phyloP scores from a whole-genome alignment of 1,140 invertebrate species.

The Diabrotica undecimpunctata region DNA sequence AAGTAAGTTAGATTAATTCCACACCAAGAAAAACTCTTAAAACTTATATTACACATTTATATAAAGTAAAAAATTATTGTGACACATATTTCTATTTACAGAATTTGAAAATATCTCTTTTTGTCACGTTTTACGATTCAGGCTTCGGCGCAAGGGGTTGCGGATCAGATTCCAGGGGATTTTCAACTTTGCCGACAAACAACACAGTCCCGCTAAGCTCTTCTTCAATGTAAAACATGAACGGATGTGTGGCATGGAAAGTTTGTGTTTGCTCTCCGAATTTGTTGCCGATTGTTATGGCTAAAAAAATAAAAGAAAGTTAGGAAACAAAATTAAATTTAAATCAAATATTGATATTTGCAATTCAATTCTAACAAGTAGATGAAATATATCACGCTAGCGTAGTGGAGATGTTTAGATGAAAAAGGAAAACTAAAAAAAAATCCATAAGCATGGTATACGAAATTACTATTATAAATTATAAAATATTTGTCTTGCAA shows the following conservation, averaged over 20 bases:
- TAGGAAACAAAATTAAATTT: no score
- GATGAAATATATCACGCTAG: no score
- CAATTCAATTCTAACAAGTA: no score
- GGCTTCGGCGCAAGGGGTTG: background rate
- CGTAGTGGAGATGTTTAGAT: no score
- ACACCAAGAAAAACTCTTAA: no score
- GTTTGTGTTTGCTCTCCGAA: constrained; percentile 56
- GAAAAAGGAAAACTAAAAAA: background rate
- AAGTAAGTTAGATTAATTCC: no score
- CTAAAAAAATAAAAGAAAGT: constrained; percentile 44
- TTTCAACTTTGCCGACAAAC: constrained; percentile 67
- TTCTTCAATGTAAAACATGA: constrained; percentile 78
- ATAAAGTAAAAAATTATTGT: no score
- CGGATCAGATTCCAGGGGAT: constrained; percentile 50
- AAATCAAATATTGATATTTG: no score
- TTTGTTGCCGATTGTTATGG: constrained; percentile 67
- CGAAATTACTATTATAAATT: background rate
- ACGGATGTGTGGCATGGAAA: constrained; percentile 69
- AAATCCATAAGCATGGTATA: background rate
- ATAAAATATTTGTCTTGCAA: no score
- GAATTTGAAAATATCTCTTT: no score
- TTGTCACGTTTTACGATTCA: background rate
- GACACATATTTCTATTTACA: no score
- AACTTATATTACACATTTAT: no score
- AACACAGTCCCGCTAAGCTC: constrained; percentile 64